Evolutionary conservation across 2,797 vertebrate genomes (phyloP).

Genomic region (Lateolabrax maculatus): DNA sequence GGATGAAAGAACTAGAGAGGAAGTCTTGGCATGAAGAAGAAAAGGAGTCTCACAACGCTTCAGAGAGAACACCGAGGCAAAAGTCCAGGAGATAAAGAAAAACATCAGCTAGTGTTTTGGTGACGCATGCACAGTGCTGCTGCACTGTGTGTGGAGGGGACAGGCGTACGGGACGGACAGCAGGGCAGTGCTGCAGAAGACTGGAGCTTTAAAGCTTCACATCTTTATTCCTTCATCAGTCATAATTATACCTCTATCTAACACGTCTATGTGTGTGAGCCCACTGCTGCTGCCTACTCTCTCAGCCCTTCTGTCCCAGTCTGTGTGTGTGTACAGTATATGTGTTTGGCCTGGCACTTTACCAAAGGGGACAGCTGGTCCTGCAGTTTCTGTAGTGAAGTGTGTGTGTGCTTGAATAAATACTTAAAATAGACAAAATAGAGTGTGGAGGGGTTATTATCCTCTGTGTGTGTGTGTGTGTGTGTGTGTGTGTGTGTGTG

Average conservation of each 20-base stretch:
- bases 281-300: slow-evolving; percentile 26
- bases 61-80: neutral
- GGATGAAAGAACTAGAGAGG: neutral
- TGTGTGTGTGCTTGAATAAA: slow-evolving; percentile 19
- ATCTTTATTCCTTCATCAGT: slow-evolving; percentile 4
- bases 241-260: slow-evolving; percentile 4
- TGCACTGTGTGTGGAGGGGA: slow-evolving; percentile 1
- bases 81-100: neutral
- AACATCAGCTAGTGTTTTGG: neutral
- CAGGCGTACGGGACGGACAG: slow-evolving; percentile 3
- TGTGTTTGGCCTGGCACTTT: slow-evolving; percentile 17
- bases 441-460: slow-evolving; percentile 14
- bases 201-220: neutral
- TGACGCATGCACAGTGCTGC: neutral
- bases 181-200: slow-evolving; percentile 14
- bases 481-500: neutral
- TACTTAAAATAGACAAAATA: slow-evolving; percentile 22
- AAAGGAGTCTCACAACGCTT: neutral
- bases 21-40: neutral
- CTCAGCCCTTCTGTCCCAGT: slow-evolving; percentile 11
- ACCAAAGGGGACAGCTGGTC: slow-evolving; percentile 54
- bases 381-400: slow-evolving; percentile 19
- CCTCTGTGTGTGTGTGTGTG: neutral
- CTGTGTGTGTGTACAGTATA: neutral
- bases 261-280: neutral